phyloP scores from a whole-genome alignment of 2,113 vertebrate genomes.

The Tyto alba region DNA sequence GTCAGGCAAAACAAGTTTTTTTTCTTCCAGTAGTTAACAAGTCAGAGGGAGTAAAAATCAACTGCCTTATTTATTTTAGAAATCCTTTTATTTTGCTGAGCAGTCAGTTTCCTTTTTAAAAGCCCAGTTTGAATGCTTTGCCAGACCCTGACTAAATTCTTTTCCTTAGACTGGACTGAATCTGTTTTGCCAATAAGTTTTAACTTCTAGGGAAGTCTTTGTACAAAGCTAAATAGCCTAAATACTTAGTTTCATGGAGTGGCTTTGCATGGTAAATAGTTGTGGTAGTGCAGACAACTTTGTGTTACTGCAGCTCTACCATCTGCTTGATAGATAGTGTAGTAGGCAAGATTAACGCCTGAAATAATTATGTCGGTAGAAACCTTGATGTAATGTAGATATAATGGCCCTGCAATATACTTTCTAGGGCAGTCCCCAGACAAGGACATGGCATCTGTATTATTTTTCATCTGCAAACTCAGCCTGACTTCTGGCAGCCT shows the following conservation, averaged over 20 bases:
- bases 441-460: not conserved
- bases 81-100: not conserved
- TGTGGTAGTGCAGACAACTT: not conserved
- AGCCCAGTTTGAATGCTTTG: not conserved
- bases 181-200: not conserved
- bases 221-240: not conserved
- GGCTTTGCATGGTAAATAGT: not conserved
- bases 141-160: rapidly evolving
- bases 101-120: not conserved
- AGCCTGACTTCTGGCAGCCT: not conserved
- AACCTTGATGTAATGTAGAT: not conserved
- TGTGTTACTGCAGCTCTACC: not conserved
- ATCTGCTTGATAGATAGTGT: not conserved
- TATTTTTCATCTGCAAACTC: not conserved
- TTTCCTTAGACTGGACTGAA: not conserved
- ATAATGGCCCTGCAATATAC: not conserved
- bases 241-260: not conserved
- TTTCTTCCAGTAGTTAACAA: not conserved
- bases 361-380: not conserved
- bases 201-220: not conserved
- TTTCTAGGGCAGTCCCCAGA: not conserved
- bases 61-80: not conserved
- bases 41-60: not conserved
- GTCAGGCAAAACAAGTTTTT: not conserved
- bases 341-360: not conserved